A percentile compares a stretch with the other conserved stretches of the same genome.
Conservation (phyloP, 2,113 vertebrate genomes). For the Leptosomus discolor region DNA sequence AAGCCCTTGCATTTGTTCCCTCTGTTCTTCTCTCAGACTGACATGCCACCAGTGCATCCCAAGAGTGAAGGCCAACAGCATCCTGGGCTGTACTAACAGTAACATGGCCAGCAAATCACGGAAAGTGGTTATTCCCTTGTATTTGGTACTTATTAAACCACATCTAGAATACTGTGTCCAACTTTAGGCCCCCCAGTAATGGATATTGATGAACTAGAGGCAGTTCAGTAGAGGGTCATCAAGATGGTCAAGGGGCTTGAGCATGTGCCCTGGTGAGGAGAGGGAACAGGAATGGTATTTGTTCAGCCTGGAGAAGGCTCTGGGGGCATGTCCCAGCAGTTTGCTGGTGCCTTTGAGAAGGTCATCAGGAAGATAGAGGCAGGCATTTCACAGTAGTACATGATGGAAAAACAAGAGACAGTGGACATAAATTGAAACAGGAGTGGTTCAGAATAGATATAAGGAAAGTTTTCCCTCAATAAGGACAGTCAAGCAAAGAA, state of each 20-base stretch:
- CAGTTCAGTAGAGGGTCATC: not conserved
- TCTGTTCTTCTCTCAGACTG: not conserved
- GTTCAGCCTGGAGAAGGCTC: not conserved
- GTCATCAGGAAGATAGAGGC: not conserved
- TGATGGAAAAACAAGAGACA: not conserved
- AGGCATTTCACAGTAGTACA: not conserved
- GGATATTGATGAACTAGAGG: not conserved
- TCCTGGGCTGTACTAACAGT: not conserved
- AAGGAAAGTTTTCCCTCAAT: not conserved
- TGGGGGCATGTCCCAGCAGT: not conserved
- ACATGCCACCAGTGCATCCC: fast-evolving
- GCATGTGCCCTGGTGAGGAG: not conserved
- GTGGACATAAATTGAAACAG: not conserved
- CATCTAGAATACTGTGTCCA: not conserved
- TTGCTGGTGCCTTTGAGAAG: not conserved
- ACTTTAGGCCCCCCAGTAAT: not conserved
- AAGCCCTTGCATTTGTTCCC: not conserved
- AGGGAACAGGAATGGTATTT: not conserved
- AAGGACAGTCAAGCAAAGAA: not conserved
- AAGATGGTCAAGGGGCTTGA: not conserved
- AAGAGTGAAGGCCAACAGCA: not conserved
- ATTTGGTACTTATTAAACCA: not conserved
- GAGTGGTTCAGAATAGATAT: not conserved
- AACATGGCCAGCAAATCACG: not conserved
- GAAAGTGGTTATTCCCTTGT: not conserved